Conservation (phyloP, 2,888 invertebrate species). For the Sphaeridia pumilis region DNA sequence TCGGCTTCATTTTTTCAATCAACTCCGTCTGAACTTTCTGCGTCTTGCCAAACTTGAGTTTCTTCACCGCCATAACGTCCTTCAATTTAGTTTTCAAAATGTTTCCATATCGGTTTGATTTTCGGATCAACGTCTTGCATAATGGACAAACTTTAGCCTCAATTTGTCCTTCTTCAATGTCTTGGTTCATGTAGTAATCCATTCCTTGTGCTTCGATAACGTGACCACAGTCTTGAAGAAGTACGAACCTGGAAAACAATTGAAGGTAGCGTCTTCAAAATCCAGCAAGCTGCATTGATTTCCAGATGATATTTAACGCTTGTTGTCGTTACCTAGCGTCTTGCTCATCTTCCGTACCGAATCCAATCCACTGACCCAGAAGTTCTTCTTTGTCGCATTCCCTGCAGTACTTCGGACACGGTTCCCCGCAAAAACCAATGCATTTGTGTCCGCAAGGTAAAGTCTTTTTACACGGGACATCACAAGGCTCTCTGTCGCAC, state of each 20-base stretch:
- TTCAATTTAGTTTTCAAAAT: slow-evolving; percentile 41
- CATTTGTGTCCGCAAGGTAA: slow-evolving; percentile 42
- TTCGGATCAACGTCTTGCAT: slow-evolving; percentile 50
- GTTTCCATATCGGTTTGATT: slow-evolving; percentile 49
- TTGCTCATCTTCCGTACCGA: slow-evolving; percentile 19
- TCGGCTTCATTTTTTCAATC: slow-evolving; percentile 1
- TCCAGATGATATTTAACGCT: neutral
- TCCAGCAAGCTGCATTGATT: neutral
- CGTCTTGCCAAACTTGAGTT: slow-evolving; percentile 35
- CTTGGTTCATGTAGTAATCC: slow-evolving; percentile 38
- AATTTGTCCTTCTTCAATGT: slow-evolving; percentile 33
- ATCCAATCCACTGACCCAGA: slow-evolving; percentile 9
- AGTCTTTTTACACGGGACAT: slow-evolving; percentile 37
- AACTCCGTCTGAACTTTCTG: slow-evolving; percentile 6
- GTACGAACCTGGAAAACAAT: slow-evolving; percentile 35
- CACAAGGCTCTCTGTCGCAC: slow-evolving; percentile 39
- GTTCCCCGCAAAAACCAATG: slow-evolving; percentile 56
- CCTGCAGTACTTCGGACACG: slow-evolving; percentile 51
- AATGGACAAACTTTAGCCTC: slow-evolving; percentile 45
- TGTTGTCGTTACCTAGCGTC: slow-evolving; percentile 18
- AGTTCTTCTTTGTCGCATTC: slow-evolving; percentile 43
- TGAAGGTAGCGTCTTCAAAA: neutral
- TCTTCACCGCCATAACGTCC: slow-evolving; percentile 39
- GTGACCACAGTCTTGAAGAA: slow-evolving; percentile 38
- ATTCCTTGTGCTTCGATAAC: slow-evolving; percentile 40